Base-by-base conservation (phyloP, 92 coral and sea anemone genomes). In the Galaxea fascicularis region DNA sequence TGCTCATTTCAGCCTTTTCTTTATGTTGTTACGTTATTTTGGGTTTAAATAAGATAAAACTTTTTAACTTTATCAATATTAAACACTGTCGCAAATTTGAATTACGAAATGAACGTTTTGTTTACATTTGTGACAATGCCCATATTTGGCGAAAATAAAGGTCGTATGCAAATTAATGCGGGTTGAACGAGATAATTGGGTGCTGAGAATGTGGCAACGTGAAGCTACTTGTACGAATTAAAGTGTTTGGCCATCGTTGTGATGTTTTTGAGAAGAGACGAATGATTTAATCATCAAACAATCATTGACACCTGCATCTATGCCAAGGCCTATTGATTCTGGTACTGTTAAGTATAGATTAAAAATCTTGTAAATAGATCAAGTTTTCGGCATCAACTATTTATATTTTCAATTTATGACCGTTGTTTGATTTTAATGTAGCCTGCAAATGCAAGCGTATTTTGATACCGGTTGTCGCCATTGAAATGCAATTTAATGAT, bases 41-140 rank as follows among this genome's bases (percentile, higher is more conserved):
- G 80, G 45, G 68, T 54, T 75, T 75, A 29, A 75, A 9, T 31
- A n/a, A n/a, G n/a, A n/a, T n/a, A n/a, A 56, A 22, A 58, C 64
- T 17, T 57, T 0, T 56, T 27, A 56, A 22, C 21, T 24, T 62
- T 4, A 25, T 39, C 0, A 56, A 75, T 52, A 28, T 8, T 75
- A 75, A n/a, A n/a, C n/a, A n/a, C n/a, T n/a, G n/a, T n/a, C n/a
- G n/a, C 80, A 53, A 75, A 75, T 75, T 56, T 53, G 7, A 10
- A 53, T 28, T 64, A n/a, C n/a, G 21, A 74, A 74, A 74, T 53
- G 65, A 74, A 74, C 79, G 49, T 53, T 75, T 75, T 56, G 80
- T 75, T 75, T 75, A 75, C 80, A 54, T 57, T 75, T 75, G 56
- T 75, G 66, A 39, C 49, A 10, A 69, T 69, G 74, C 74, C 73